Base-by-base conservation (phyloP, 1,140 invertebrate species). In the Marisa cornuarietis region DNA sequence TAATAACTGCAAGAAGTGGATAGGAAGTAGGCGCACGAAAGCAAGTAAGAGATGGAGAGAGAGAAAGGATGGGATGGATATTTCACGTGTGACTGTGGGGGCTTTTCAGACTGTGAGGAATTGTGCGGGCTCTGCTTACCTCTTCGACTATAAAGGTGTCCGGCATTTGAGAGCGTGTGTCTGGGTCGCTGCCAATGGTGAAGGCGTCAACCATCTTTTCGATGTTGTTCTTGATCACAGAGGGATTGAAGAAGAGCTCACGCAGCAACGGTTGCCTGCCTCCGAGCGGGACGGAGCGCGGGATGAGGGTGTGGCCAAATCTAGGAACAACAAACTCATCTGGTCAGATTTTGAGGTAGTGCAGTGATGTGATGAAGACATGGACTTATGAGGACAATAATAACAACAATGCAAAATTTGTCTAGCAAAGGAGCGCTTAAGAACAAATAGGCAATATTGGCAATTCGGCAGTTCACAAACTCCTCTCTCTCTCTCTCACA, bases 191-290 rank as follows among this genome's bases (percentile, higher is more conserved):
- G 65, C 63, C 76, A 51, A 63, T 14, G 51, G 65, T 69, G 49
- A 77, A 26, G 22, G 14, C 49, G 49, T 22, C 3, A 31, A 77
- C 76, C 61, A 77, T 68, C 2, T 52, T 20, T 18, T 77, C 76
- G n/a, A 69, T 51, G 63, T 26, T 77, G 9, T 51, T 65, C n/a
- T 20, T 68, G 5, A 52, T 65, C 63, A 77, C 24, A 51, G 66
- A 80, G n/a, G 79, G 79, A 20, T 80, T 80, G 79, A 80, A 80
- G 74, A 80, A 80, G 62, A 80, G 63, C 52, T 80, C 79, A 1
- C 79, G 22, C 31, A 80, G 79, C 62, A 68, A 14, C 6, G 8
- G 78, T 14, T 52, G 10, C 2, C 26, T 16, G 22, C 71, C 73
- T 0, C 73, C 73, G 20, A 80, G 18, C 1, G 63, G 71, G 26